Evolutionary conservation across 2,888 invertebrate species (phyloP).

Genomic region (Dryadula phaetusa): DNA sequence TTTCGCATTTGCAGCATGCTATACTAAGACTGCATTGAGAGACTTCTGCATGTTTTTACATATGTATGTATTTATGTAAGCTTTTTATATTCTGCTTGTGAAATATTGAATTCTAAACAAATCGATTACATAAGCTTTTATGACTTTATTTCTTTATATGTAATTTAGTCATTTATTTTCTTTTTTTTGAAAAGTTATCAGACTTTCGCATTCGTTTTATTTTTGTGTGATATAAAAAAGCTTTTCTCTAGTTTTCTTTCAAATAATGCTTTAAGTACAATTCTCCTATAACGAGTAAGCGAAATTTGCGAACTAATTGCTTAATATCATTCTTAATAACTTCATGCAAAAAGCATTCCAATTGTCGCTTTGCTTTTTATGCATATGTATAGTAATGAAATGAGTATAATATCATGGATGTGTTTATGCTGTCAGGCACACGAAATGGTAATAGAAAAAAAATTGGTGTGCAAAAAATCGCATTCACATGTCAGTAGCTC

Average conservation of each 20-base stretch:
- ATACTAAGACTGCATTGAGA: conserved; percentile 29
- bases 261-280: background rate
- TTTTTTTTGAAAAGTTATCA: background rate
- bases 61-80: background rate
- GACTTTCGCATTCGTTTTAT: conserved; percentile 7
- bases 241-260: background rate
- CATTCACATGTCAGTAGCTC: conserved; percentile 41
- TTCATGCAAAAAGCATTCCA: conserved; percentile 23
- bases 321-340: conserved; percentile 10
- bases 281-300: conserved; percentile 15
- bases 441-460: conserved; percentile 13
- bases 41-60: background rate
- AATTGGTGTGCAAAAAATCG: conserved; percentile 20
- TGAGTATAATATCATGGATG: conserved; percentile 18
- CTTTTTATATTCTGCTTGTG: background rate
- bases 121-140: too few relatives aligned
- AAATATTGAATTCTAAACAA: background rate
- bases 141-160: background rate
- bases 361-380: conserved; percentile 7
- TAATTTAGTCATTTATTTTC: background rate
- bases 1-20: conserved; percentile 28
- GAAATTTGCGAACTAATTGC: conserved; percentile 14
- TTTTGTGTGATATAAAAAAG: background rate
- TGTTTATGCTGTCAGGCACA: conserved; percentile 19
- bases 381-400: conserved; percentile 18